phyloP scores from a whole-genome alignment of 2,888 invertebrate genomes.

The Athrips mouffetella region DNA sequence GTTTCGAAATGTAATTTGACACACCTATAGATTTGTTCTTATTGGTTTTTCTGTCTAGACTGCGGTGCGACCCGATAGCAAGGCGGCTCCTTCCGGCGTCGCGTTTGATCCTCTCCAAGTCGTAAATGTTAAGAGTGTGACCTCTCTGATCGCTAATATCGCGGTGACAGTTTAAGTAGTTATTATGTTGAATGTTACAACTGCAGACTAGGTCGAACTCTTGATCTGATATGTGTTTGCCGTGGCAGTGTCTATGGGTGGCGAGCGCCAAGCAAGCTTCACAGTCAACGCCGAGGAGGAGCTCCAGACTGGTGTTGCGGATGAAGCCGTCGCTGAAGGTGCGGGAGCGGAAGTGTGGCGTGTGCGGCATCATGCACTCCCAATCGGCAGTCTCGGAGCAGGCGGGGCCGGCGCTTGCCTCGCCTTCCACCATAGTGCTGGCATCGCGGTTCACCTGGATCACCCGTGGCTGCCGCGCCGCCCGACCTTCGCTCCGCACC shows the following conservation, averaged over 20 bases:
- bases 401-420: conserved; percentile 34
- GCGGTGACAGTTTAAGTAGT: conserved; percentile 61
- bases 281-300: conserved; percentile 72
- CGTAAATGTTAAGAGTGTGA: conserved; percentile 67
- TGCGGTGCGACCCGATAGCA: conserved; percentile 61
- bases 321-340: conserved; percentile 75
- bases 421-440: conserved; percentile 70
- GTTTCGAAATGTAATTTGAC: conserved; percentile 71
- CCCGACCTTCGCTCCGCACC: conserved; percentile 65
- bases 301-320: conserved; percentile 70
- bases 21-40: conserved; percentile 71
- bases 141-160: conserved; percentile 56
- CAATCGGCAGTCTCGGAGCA: conserved; percentile 40
- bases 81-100: conserved; percentile 57
- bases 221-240: conserved; percentile 61
- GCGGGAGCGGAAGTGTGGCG: conserved; percentile 65
- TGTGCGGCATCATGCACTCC: conserved; percentile 50
- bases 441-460: conserved; percentile 74
- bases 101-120: conserved; percentile 66
- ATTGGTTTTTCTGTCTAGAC: conserved; percentile 68
- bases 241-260: conserved; percentile 58
- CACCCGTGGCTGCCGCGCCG: conserved; percentile 67
- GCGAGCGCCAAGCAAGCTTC: conserved; percentile 72
- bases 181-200: conserved; percentile 68
- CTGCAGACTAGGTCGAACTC: conserved; percentile 71